A percentile compares a stretch with the other conserved stretches of the same genome.
Conservation (phyloP, 2,888 invertebrate species). For the Euzophera pinguis region DNA sequence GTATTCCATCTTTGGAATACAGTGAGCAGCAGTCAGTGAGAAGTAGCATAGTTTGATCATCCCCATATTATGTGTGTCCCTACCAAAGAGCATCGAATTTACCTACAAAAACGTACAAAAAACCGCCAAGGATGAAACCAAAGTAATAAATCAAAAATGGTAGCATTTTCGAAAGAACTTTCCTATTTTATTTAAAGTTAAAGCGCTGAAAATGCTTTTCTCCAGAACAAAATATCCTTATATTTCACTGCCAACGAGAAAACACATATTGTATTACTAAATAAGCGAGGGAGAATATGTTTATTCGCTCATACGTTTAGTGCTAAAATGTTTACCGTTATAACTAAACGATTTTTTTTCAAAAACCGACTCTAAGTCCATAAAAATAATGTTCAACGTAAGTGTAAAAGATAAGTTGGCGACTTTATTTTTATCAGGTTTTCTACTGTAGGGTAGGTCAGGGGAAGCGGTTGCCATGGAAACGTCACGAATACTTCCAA, state of each 20-base stretch:
- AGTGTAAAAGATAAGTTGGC: conserved; percentile 16
- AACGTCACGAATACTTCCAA: conserved; percentile 47
- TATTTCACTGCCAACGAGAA: conserved; percentile 5
- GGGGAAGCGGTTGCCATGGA: conserved; percentile 43
- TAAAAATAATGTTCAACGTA: conserved; percentile 15
- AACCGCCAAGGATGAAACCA: too few species aligned
- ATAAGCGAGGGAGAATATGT: conserved; percentile 50
- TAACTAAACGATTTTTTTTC: conserved; percentile 6
- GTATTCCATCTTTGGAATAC: too few species aligned
- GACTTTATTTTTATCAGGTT: conserved; percentile 53
- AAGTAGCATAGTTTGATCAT: too few species aligned
- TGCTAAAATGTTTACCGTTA: conserved; percentile 26
- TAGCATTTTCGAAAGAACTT: not conserved
- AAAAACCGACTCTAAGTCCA: conserved; percentile 18
- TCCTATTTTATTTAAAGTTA: not conserved
- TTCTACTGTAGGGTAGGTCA: conserved; percentile 55
- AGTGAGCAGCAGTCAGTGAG: too few species aligned
- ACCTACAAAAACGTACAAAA: too few species aligned
- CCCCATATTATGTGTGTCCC: too few species aligned
- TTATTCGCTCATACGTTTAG: conserved; percentile 38
- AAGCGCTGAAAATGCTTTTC: not conserved
- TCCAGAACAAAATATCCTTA: conserved; percentile 5
- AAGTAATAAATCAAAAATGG: too few species aligned
- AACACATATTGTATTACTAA: conserved; percentile 47
- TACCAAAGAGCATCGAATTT: too few species aligned